Evolutionary conservation across 2,888 invertebrate species (phyloP), one percentile per base, ranked within the genome.

Genomic region (Troglohyphantes excavatus): DNA sequence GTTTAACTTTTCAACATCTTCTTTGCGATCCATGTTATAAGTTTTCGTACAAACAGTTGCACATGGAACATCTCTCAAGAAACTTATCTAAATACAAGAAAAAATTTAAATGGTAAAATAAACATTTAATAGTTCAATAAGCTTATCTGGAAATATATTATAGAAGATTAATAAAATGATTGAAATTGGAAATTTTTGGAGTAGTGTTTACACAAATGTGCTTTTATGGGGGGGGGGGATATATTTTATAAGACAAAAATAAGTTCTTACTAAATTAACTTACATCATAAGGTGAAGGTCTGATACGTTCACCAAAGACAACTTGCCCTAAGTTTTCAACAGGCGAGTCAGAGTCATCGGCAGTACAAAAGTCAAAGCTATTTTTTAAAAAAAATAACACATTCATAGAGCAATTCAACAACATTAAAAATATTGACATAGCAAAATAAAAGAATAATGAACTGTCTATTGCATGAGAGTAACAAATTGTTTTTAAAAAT

Each of bases 271-370:
- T 2, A 39, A 39, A 1, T 61, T 19, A 59, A 91, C 91, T 92
- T 93, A 99, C 96, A 94, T 96, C 95, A 93, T 99, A 99, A 0
- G 96, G 97, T 78, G 99, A 98, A 0, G 98, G 97, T 81, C 98
- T 95, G 93, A 99, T 99, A 92, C 99, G 95, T 94, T 99, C 99
- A n/a, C 99, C 99, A 93, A 99, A 99, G 0, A 99, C 97, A 59
- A 99, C 99, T 94, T 99, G 99, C 0, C 99, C 99, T 79, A 99
- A 95, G 93, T 99, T 99, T 94, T 99, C 99, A 0, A 97, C 97
- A 0, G 99, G 99, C 0, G 98, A 97, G 92, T 96, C 95, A 91
- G 96, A 96, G 92, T 96, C 95, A 73, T 93, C 93, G 19, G 93
- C 92, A 3, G 95, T 95, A 93, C 99, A 99, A 93, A 99, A 99